Evolutionary conservation across 2,888 invertebrate species (phyloP), one percentile per base, ranked within the genome.

Genomic region (Caenorhabditis plicata): DNA sequence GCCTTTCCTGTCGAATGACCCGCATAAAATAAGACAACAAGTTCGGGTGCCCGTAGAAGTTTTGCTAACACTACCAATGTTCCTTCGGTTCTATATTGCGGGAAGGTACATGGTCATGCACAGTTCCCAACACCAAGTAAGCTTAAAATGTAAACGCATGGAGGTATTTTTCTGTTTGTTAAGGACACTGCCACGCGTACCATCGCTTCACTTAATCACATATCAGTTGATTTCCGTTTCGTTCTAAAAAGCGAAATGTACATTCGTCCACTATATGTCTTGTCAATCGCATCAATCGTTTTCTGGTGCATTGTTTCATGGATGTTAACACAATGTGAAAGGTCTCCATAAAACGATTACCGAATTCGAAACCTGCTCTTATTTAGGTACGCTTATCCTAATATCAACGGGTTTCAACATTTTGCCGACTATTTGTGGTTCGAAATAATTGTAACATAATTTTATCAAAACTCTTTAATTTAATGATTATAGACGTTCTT

Each of bases 291-390:
- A 86, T 95, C 96, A 91, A 91, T 98, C 73, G 93, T 94, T 13
- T 86, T 98, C 70, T 98, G 98, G 98, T 93, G 96, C 83, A 93
- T 95, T 79, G 94, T 95, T 73, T 93, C 92, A 81, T 98, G 98
- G 98, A 92, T 94, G 69, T 85, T 98, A 75, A 87, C 96, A 73
- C 94, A 95, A 81, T 98, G 98, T 84, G 98, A 99, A 87, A 90
- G 96, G 96, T 95, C 36, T 20, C 19, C 25, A 15, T 17, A 33
- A 25, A 7, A 11, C 26, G 15, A 36, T 17, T 41, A 1, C 2
- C 7, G 8, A 23, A 27, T 13, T 13, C 8, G 3, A 40, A 26
- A 5, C n/a, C 17, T 2, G 11, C 20, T n/a, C n/a, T n/a, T 11
- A 19, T 62, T 44, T 40, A 64, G 66, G 38, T 68, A 64, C 32